Conservation (phyloP, 2,888 invertebrate genomes). For the Chymomyza caudatula region DNA sequence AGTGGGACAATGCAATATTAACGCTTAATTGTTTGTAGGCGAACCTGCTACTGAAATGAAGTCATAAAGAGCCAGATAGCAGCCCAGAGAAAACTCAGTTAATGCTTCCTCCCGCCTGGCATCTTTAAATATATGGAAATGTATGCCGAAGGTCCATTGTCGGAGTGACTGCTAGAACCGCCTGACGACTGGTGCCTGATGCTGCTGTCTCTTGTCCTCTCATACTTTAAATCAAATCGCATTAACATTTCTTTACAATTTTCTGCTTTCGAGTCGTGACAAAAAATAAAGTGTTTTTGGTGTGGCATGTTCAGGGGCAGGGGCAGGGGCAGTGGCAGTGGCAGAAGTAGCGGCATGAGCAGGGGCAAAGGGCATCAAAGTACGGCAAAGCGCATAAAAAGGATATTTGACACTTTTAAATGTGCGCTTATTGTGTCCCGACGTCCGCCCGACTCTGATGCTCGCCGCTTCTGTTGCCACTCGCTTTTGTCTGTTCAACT, state of each 20-base stretch:
- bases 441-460: constrained; percentile 7
- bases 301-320: constrained; percentile 42
- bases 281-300: constrained; percentile 56
- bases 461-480: constrained; percentile 12
- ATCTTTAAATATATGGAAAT: constrained; percentile 66
- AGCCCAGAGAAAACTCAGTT: background rate
- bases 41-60: constrained; percentile 47
- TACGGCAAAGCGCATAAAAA: constrained; percentile 62
- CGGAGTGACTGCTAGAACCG: background rate
- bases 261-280: constrained; percentile 61
- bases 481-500: constrained; percentile 61
- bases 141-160: constrained; percentile 47
- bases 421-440: constrained; percentile 68
- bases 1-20: constrained; percentile 44
- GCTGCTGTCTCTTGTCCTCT: constrained; percentile 25
- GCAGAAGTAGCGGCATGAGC: background rate
- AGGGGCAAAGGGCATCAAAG: constrained; percentile 35
- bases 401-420: constrained; percentile 73
- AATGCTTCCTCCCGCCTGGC: constrained; percentile 2
- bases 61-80: constrained; percentile 53
- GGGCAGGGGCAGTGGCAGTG: background rate
- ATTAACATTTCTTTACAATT: constrained; percentile 72
- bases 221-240: constrained; percentile 72
- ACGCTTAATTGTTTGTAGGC: constrained; percentile 65
- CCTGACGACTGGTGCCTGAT: background rate